Evolutionary conservation across 37 sponge, comb jelly and placozoan species (phyloP), one percentile per base, ranked within the genome.

Genomic region (Mnemiopsis leidyi): DNA sequence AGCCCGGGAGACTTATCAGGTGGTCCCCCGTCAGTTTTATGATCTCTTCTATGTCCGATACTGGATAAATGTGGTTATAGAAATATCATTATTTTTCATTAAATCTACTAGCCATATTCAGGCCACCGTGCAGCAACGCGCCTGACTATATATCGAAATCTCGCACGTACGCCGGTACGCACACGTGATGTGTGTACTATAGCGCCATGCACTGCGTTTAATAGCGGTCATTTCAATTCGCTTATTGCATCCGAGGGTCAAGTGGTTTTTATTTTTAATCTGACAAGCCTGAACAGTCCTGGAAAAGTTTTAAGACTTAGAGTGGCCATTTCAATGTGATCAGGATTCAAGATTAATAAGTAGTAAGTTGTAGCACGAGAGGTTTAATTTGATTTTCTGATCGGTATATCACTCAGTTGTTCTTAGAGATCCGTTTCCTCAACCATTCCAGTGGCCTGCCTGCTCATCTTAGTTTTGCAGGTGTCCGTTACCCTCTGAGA

Each of bases 61-160:
- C 61, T 48, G 61, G 61, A 77, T 34, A 77, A 77, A 77, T 77
- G 79, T 77, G 79, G 79, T 77, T 77, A 77, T 77, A 77, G 26
- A 69, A 28, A 77, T 77, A 77, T 77, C 79, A 77, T 77, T 77
- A 77, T 77, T 77, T 77, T 77, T 77, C 79, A 77, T 77, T 77
- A 77, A 77, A 77, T 77, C 79, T 31, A 77, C 36, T 77, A 48
- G 61, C 61, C 61, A 48, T 48, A 5, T 48, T 48, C 61, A 48
- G 61, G 13, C 9, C 61, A 13, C 9, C 61, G 13, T 13, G 61
- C 13, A 48, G 61, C 61, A 13, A 13, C 61, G 13, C 61, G 61
- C 13, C 61, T 5, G 61, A 48, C 61, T 48, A 48, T 48, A 48
- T 48, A 18, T n/a, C n/a, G n/a, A n/a, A 13, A 48, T 48, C 9